Evolutionary conservation across 1,140 invertebrate species (phyloP).

Genomic region (Pseudomyrmex dendroicus): DNA sequence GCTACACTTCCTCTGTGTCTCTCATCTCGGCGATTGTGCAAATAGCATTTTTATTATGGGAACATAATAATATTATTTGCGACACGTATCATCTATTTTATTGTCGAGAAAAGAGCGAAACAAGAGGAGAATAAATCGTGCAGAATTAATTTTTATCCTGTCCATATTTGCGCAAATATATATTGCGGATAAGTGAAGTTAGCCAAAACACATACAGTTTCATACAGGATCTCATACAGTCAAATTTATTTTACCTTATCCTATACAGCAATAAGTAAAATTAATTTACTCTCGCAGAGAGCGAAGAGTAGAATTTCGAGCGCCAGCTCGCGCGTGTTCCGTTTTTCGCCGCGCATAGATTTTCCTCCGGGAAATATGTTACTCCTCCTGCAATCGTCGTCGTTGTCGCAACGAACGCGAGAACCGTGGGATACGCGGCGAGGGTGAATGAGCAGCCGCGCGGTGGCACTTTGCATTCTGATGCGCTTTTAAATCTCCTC

Average conservation of each 20-base stretch:
- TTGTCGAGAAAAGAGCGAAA: conserved; percentile 4
- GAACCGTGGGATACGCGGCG: conserved; percentile 3
- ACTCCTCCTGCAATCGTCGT: no score
- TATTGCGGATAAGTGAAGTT: not conserved
- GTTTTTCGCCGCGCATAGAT: not conserved
- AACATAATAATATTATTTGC: not conserved
- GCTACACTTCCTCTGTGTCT: not conserved
- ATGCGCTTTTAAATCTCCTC: conserved; percentile 63
- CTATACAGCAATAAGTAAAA: no score
- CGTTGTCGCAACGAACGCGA: not conserved
- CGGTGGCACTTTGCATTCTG: conserved; percentile 57
- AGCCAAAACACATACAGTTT: no score
- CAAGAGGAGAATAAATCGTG: not conserved
- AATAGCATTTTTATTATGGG: conserved; percentile 9
- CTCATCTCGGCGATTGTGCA: conserved; percentile 8
- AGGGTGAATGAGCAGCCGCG: conserved; percentile 1
- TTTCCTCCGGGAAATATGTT: not conserved
- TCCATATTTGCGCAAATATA: not conserved
- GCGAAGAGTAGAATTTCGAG: no score
- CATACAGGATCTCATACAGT: no score
- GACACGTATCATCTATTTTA: not conserved
- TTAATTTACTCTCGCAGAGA: no score
- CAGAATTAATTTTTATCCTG: no score
- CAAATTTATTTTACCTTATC: not conserved
- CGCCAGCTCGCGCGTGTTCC: no score